A percentile compares a stretch with the other conserved stretches of the same genome.
Evolutionary conservation across 2,888 invertebrate genomes (phyloP).

Genomic region (Hoplodrina blanda): DNA sequence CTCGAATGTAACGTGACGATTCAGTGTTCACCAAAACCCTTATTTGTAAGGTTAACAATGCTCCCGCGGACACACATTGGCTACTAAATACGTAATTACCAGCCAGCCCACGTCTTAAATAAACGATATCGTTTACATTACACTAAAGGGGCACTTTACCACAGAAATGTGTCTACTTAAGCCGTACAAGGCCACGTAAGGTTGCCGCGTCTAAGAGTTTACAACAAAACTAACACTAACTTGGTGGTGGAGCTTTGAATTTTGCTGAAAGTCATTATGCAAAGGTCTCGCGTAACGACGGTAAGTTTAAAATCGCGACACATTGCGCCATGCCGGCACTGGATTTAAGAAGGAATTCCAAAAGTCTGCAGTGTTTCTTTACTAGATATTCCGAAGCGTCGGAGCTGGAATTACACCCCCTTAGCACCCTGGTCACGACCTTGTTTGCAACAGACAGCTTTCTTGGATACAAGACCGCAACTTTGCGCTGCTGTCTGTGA

Average conservation of each 20-base stretch:
- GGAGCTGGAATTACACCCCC: constrained; percentile 14
- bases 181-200: constrained; percentile 47
- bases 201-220: constrained; percentile 41
- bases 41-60: constrained; percentile 25
- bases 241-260: constrained; percentile 57
- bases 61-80: constrained; percentile 35
- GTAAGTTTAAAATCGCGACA: constrained; percentile 68
- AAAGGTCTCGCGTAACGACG: constrained; percentile 63
- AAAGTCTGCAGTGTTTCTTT: constrained; percentile 55
- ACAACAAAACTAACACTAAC: constrained; percentile 48
- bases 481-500: constrained; percentile 40
- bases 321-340: constrained; percentile 36
- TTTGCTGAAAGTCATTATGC: constrained; percentile 69
- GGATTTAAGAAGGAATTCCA: constrained; percentile 50
- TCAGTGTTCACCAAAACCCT: constrained; percentile 1
- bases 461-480: constrained; percentile 43
- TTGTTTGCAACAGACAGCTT: constrained; percentile 50
- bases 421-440: constrained; percentile 56
- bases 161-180: constrained; percentile 51
- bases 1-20: background rate
- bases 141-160: constrained; percentile 45
- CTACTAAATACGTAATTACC: constrained; percentile 46
- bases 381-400: constrained; percentile 39
- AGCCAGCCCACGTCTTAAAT: constrained; percentile 54
- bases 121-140: constrained; percentile 51